Evolutionary conservation across 1,140 invertebrate genomes (phyloP).

Genomic region (Berghia stephanieae): DNA sequence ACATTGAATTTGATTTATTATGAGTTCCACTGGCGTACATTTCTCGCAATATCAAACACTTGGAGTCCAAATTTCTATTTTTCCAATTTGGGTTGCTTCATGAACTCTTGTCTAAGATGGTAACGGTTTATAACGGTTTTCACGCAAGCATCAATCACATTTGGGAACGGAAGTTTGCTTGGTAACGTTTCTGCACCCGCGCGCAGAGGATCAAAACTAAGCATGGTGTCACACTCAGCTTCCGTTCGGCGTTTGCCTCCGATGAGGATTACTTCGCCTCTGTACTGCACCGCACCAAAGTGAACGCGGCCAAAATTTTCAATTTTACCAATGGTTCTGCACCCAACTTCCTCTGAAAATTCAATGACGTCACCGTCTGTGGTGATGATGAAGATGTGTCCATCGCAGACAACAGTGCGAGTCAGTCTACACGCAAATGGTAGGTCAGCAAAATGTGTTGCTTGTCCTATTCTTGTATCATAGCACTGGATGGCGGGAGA

Average conservation of each 20-base stretch:
- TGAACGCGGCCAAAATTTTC: conserved; percentile 50
- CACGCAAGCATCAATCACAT: conserved; percentile 54
- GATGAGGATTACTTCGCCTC: conserved; percentile 48
- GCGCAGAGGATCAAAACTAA: conserved; percentile 48
- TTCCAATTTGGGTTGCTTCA: not conserved
- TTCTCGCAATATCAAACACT: too few relatives aligned
- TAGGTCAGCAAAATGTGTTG: conserved; percentile 47
- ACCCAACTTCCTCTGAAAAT: conserved; percentile 37
- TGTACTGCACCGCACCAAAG: conserved; percentile 51
- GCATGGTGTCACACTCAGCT: conserved; percentile 48
- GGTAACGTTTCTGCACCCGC: conserved; percentile 47
- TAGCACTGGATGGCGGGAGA: conserved; percentile 50
- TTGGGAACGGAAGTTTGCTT: conserved; percentile 48
- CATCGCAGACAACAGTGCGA: conserved; percentile 46
- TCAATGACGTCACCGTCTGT: conserved; percentile 49
- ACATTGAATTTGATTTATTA: too few relatives aligned
- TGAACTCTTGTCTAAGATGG: conserved; percentile 31
- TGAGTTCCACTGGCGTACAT: too few relatives aligned
- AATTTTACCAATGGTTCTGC: conserved; percentile 37
- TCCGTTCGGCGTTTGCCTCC: conserved; percentile 51
- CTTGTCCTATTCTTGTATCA: conserved; percentile 44
- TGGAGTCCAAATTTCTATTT: too few relatives aligned
- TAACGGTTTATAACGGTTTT: conserved; percentile 41
- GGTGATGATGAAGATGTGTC: conserved; percentile 46
- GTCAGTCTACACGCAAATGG: conserved; percentile 53